Conservation (phyloP, 2,797 vertebrate genomes). For the Phrynocephalus forsythii region DNA sequence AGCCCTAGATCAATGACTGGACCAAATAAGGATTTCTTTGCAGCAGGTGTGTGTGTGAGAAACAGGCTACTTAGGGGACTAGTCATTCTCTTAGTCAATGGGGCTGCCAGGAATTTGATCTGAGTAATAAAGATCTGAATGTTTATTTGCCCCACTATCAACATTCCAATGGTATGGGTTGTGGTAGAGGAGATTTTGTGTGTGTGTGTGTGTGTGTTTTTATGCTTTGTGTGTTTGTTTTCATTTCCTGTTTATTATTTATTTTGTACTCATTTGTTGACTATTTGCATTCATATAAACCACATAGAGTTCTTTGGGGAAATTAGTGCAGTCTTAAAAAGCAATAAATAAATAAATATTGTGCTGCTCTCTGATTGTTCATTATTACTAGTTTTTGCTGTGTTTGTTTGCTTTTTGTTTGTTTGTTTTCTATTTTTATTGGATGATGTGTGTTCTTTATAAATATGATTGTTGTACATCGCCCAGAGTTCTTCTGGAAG, state of each 20-base stretch:
- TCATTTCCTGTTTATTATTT: not conserved
- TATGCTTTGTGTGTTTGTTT: not conserved
- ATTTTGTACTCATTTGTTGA: no score
- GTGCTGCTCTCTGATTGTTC: no score
- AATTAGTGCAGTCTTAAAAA: no score
- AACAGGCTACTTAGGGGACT: not conserved
- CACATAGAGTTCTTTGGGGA: no score
- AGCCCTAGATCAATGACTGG: not conserved
- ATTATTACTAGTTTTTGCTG: not conserved
- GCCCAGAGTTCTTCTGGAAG: no score
- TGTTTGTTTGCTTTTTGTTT: no score
- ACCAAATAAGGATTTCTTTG: constrained; percentile 16
- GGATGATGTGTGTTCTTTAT: no score
- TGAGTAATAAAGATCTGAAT: constrained; percentile 30
- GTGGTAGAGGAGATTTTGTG: not conserved
- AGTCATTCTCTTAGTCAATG: constrained; percentile 21
- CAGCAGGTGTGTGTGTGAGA: constrained; percentile 6
- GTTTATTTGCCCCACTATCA: not conserved
- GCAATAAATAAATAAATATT: no score
- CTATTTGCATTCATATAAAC: no score
- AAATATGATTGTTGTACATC: no score
- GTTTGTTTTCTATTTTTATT: no score
- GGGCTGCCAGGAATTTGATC: not conserved
- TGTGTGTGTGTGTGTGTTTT: no score
- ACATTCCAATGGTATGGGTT: constrained; percentile 2